Base-by-base conservation (phyloP, 2,888 invertebrate species). In the Hydriomena furcata region DNA sequence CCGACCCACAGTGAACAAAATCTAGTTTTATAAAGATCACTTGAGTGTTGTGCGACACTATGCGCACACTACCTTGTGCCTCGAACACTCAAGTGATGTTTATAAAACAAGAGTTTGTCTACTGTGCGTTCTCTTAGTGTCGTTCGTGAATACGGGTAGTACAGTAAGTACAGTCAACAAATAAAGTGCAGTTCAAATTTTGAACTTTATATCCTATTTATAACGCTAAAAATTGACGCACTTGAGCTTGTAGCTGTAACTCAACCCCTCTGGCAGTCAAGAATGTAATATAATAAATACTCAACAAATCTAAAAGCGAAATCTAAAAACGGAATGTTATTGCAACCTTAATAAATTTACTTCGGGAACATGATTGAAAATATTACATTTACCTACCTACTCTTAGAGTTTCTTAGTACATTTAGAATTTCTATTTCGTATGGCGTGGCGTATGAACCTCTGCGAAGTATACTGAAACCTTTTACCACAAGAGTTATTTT, bases 251-350 rank as follows among this genome's bases (percentile, higher is more conserved):
- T 7, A 32, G 21, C 38, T 20, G 41, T 47, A 42, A 49, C 42
- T 48, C 20, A 40, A 48, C 41, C 52, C 42, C 38, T 36, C 46
- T 17, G 40, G 41, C 48, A 51, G 32, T 44, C 55, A 49, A 52
- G 51, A 43, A 52, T 47, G 57, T 61, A 55, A 59, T 58, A 58
- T 57, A 61, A 61, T 58, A 55, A 60, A 54, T 44, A 54, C 58
- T 52, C 50, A 52, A 43, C 51, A 52, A 58, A 61, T 58, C 60
- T 61, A 51, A 56, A 49, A 58, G 52, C 32, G 56, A 58, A 56
- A 61, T 61, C 60, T 51, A 55, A 54, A 56, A 51, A 52, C 53
- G 41, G 30, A 41, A 55, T 43, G 50, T 54, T 54, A 58, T 58
- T 48, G 58, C 58, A 52, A 56, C 56, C 49, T 55, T 58, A 57